Evolutionary conservation across 2,797 vertebrate species (phyloP).

Genomic region (Aplochiton taeniatus): DNA sequence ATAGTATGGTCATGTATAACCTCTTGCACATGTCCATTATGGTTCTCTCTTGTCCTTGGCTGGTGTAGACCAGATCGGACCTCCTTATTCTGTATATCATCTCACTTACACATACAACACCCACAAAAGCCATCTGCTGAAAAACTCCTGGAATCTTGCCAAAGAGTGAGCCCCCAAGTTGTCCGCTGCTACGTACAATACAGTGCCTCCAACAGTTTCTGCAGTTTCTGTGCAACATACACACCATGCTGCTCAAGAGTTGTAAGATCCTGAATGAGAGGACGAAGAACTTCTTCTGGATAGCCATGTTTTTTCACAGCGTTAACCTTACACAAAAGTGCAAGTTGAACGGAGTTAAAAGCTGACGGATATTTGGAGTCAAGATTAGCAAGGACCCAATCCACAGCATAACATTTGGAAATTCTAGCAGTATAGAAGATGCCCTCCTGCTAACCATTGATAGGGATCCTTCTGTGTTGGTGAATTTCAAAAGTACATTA

Average conservation of each 20-base stretch:
- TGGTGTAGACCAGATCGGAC: slow-evolving; percentile 9
- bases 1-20: neutral
- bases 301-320: slow-evolving; percentile 3
- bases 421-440: neutral
- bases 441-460: slow-evolving; percentile 22
- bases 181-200: slow-evolving; percentile 8
- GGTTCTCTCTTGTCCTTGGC: neutral
- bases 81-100: slow-evolving; percentile 2
- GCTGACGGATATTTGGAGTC: slow-evolving; percentile 20
- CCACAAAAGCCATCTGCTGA: neutral
- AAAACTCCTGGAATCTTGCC: slow-evolving; percentile 8
- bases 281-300: slow-evolving; percentile 8
- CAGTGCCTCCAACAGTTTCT: slow-evolving; percentile 4
- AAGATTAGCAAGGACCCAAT: slow-evolving; percentile 23
- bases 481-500: slow-evolving; percentile 21
- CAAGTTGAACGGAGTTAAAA: slow-evolving; percentile 21
- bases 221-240: neutral
- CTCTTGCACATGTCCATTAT: slow-evolving; percentile 5
- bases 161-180: slow-evolving; percentile 1
- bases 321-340: slow-evolving; percentile 7
- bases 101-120: neutral
- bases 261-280: slow-evolving; percentile 7
- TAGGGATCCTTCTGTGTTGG: slow-evolving; percentile 17
- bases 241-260: slow-evolving; percentile 11
- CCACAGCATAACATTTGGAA: neutral